Evolutionary conservation across 2,113 vertebrate genomes (phyloP), one percentile per base, ranked within the genome.

Genomic region (Cichladusa arquata): DNA sequence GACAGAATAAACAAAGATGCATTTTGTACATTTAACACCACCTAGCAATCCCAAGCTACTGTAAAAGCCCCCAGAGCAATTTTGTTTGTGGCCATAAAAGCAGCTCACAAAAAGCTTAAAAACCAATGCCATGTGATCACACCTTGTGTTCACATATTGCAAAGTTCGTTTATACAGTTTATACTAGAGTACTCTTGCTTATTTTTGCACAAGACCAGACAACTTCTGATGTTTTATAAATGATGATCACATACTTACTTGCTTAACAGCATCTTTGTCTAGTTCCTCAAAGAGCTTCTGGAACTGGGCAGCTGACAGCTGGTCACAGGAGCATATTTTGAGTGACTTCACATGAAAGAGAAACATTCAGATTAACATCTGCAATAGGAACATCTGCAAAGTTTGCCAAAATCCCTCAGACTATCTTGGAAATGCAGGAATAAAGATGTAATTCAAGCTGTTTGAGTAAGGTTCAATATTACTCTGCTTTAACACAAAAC

Each of bases 281-380:
- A 99, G 96, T 40, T 99, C 98, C 18, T 98, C 97, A 83, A 99
- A 99, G 72, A 99, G 97, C 53, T 95, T 98, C 97, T 97, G 98
- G 93, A 99, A 99, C 74, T 98, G 97, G 2, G 97, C 97, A 1
- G 97, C 96, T 6, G 98, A 97, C 66, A 99, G 96, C 19, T 71
- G 96, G 62, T 97, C 97, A 8, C 86, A 91, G 2, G 94, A 76
- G 14, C 81, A 95, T 51, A 89, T 95, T 56, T 44, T 88, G 17
- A 97, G 96, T 16, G 97, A 97, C 98, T 98, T 90, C 31, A 61
- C 44, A 72, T 71, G 62, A 38, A 97, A 94, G 14, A 86, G 60
- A 89, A 69, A 81, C 22, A 73, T 70, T 45, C 12, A 34, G 50
- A 47, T 90, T 56, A 95, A 76, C 12, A 73, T 5, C 25, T 71